Evolutionary conservation across 2,797 vertebrate species (phyloP).

Genomic region (Alexandromys oeconomus): DNA sequence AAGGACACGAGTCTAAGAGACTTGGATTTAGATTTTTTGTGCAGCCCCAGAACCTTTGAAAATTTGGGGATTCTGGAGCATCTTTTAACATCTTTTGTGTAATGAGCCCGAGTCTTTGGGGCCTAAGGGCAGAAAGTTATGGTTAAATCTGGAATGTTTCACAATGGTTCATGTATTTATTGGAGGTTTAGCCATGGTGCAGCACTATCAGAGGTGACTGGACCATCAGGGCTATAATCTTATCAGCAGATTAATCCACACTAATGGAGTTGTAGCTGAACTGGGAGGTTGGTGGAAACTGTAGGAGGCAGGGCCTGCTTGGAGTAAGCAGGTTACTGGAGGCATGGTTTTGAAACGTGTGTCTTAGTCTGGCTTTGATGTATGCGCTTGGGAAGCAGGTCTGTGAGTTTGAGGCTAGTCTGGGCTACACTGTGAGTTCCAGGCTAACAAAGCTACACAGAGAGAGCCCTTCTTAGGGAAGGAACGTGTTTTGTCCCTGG

Average conservation of each 20-base stretch:
- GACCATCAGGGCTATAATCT: background rate
- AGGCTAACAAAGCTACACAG: background rate
- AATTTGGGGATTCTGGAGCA: background rate
- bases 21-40: background rate
- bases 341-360: too few species aligned
- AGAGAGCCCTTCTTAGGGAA: background rate
- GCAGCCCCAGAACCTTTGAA: background rate
- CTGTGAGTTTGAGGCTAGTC: background rate
- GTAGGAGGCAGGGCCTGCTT: too few species aligned
- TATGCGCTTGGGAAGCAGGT: background rate
- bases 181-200: background rate
- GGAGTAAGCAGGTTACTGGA: background rate
- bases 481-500: background rate
- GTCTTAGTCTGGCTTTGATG: background rate
- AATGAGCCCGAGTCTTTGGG: background rate
- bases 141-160: background rate
- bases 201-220: background rate
- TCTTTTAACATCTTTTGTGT: background rate
- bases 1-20: background rate
- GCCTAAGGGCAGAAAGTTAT: background rate
- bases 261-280: background rate
- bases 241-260: background rate
- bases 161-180: background rate
- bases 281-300: too few species aligned
- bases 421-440: background rate